Evolutionary conservation across 1,140 invertebrate species (phyloP), one percentile per base, ranked within the genome.

Genomic region (Bombus affinis): DNA sequence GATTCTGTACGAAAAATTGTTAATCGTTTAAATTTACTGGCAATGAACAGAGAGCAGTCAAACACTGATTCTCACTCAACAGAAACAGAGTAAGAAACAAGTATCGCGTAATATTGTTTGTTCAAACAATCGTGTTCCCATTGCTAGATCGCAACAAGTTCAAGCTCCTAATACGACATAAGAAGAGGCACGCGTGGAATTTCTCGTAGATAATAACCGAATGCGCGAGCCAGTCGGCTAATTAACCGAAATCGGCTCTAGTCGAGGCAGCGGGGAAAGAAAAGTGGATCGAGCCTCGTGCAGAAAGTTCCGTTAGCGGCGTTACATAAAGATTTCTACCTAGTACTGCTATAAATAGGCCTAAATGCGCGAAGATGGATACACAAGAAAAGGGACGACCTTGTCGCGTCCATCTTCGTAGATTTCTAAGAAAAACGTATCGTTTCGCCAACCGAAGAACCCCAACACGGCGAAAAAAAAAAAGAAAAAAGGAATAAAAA

Each of bases 311-410:
- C 73, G 62, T 83, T 77, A 77, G 44, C 62, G 37, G 37, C 32
- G 76, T 84, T 84, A 79, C 47, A 72, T 79, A 79, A 84, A 84
- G 66, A 84, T 84, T 84, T 72, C 75, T 84, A 68, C 68, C 47
- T 72, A 84, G 79, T 72, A 79, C 32, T 66, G 83, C 83, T 72
- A 80, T 71, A 84, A 71, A 84, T 84, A 84, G 68, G 79, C 15
- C 4, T 77, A 75, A 77, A 84, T 84, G 65, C 76, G 76, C 25
- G 44, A 32, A 28, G 39, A 71, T 72, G 75, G 66, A 83, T 35
- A 76, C 35, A 28, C 28, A 57, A 37, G 18, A 13, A 68, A 65
- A 77, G 71, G 22, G 53, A 39, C 62, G 62, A 68, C 72, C 81
- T 83, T 83, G 72, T 39, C 18, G 22, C 37, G 37, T 35, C 81